Evolutionary conservation across 1,140 invertebrate genomes (phyloP), one percentile per base, ranked within the genome.

Genomic region (Trichonephila clavipes): DNA sequence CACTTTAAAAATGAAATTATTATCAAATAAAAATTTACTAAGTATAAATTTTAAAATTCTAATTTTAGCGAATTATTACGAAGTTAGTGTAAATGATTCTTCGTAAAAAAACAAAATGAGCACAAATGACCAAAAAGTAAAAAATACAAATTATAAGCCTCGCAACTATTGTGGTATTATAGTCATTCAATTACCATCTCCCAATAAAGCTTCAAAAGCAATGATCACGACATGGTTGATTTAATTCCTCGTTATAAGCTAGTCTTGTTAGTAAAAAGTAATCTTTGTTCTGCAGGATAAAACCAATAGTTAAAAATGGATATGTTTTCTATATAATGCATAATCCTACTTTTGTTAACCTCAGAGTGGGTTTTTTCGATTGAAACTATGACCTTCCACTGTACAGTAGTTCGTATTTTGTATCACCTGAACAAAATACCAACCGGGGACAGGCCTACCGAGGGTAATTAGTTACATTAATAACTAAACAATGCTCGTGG

Each of bases 401-500:
- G 81, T 19, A 21, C 44, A 51, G 2, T n/a, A 40, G 81, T 51
- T 21, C 72, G 10, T 16, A 19, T 7, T 44, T 24, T 24, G 8
- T 61, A 10, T 16, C 58, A 61, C 51, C 16, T 59, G 51, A 51
- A 10, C 14, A 59, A 21, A 59, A n/a, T 61, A 85, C 24, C n/a
- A 34, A 66, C 24, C 14, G 16, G 69, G 16, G n/a, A 61, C 59
- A 82, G 19, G 28, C n/a, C 21, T 62, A 61, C 14, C n/a, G 18
- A 8, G 61, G 21, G 18, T 92, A 92, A 92, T 92, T 92, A 92
- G 81, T 18, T 10, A 58, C 82, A 92, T 92, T 92, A 85, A 92
- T 92, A 92, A 85, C 28, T 92, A 92, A 64, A 85, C 24, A 21
- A 34, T 8, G 10, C 34, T 85, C 2, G 72, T 24, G 16, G n/a